Base-by-base conservation (phyloP, 2,797 vertebrate genomes). In the Pangasius mekongensis region DNA sequence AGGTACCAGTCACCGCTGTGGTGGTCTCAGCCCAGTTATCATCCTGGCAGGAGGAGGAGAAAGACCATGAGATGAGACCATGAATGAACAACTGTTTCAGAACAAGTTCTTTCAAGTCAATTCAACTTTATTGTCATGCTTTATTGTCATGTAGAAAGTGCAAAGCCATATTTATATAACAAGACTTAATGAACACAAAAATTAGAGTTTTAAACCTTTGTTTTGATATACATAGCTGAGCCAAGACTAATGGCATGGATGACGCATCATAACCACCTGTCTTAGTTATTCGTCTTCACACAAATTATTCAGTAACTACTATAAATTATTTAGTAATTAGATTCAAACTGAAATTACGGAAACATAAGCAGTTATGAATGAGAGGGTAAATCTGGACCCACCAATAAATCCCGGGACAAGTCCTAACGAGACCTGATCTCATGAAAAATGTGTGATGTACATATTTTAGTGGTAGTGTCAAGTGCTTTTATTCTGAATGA, bases 1-100 rank as follows among this genome's bases (percentile, higher is more conserved):
- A 99, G 3, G 98, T 99, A 87, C 98, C 98, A 0, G 98, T 99
- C 92, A 99, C 97, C 0, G 98, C 98, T 0, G 98, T 99, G 0
- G 98, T 99, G 91, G 98, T 99, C 93, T 99, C 98, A 14, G 97
- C 98, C 98, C 98, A 99, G 95, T 99, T 98, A 92, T 99, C 98
- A 94, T 99, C 98, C 98, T 99, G 92, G 14, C 3, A 84, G 16
- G 81, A 49, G n/a, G 36, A 49, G 56, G 18, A 89, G 39, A 64
- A 39, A 10, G 60, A 39, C 3, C 49, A 39, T n/a, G 13, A 64
- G 24, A 33, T 33, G 33, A 60, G 54, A 47, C 43, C 43, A 47
- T 47, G 43, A 8, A 47, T 8, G 43, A 82, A 43, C 43, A 8
- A 22, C 8, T 13, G 54, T 36, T 16, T 76, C 73, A 52, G 43